These are phyloP conservation scores for Amaurobius ferox DNA, from an alignment of 2,888 invertebrate genomes.

Conservation along the genomic window DNA sequence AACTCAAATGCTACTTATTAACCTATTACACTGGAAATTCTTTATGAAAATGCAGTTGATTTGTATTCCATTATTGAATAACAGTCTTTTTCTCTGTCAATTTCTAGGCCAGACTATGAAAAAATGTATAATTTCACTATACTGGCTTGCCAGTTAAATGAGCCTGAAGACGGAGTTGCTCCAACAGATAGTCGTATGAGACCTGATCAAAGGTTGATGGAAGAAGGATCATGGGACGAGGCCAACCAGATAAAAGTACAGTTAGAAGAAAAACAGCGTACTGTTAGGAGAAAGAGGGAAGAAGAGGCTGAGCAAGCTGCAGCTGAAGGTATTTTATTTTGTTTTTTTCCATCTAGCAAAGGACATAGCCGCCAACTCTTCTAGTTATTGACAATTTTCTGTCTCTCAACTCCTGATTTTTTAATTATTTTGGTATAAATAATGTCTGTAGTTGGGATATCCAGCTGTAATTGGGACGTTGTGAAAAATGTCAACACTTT, in stretches of 20 bases:
- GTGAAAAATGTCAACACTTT: no score
- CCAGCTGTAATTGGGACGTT: no score
- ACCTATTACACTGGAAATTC: no score
- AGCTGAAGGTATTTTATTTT: constrained; percentile 78
- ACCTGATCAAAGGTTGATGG: constrained; percentile 99
- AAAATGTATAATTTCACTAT: constrained; percentile 95
- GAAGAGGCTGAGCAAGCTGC: constrained; percentile 84
- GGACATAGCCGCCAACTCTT: no score
- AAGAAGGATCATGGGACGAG: constrained; percentile 93
- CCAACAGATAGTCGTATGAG: constrained; percentile 95
- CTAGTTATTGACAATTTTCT: no score
- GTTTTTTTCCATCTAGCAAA: no score
- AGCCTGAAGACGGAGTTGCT: constrained; percentile 92
- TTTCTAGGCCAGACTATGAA: constrained; percentile 81
- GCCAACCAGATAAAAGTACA: constrained; percentile 86
- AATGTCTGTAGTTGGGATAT: no score
- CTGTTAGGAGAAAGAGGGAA: constrained; percentile 87
- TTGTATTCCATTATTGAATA: no score
- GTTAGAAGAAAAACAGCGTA: constrained; percentile 97
- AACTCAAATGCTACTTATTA: no score
- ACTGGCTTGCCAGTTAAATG: constrained; percentile 97
- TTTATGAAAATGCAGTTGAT: constrained; percentile 78
- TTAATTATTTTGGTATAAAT: no score
- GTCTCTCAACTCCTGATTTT: no score
- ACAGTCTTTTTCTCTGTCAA: no score